Conservation (phyloP, 2,797 vertebrate genomes). For the Lagorchestes hirsutus region DNA sequence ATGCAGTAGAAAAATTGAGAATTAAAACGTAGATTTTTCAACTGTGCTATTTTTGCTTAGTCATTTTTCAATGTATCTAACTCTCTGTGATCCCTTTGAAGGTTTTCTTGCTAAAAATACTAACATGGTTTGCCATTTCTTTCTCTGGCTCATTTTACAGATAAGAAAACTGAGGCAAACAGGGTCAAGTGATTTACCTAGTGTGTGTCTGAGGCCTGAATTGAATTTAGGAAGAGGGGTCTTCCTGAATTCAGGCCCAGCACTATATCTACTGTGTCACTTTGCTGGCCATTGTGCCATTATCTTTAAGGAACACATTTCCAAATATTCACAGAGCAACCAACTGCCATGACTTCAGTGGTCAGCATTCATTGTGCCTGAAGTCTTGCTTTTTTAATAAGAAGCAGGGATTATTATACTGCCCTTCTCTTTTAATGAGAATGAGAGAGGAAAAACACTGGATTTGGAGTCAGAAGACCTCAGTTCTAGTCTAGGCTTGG, state of each 20-base stretch:
- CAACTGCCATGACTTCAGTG: neutral
- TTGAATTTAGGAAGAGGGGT: neutral
- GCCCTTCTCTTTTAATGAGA: neutral
- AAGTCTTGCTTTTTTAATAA: neutral
- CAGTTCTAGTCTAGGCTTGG: neutral
- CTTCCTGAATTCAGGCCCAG: neutral
- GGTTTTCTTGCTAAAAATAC: neutral
- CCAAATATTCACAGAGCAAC: neutral
- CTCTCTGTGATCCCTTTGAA: neutral
- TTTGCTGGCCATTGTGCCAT: neutral
- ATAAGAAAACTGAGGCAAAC: neutral
- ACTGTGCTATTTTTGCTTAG: neutral
- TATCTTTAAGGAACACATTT: neutral
- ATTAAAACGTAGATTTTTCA: neutral
- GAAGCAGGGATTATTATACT: neutral
- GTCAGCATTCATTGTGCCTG: conserved; percentile 17
- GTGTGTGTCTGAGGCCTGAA: neutral
- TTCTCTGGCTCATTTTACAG: neutral
- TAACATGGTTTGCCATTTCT: neutral
- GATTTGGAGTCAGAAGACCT: conserved; percentile 19
- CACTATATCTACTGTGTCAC: neutral
- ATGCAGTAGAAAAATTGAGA: neutral
- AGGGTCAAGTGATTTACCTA: neutral
- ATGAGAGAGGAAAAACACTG: neutral
- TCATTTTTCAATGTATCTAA: neutral